phyloP scores from a whole-genome alignment of 2,113 vertebrate genomes.

The Sceloporus tristichus region DNA sequence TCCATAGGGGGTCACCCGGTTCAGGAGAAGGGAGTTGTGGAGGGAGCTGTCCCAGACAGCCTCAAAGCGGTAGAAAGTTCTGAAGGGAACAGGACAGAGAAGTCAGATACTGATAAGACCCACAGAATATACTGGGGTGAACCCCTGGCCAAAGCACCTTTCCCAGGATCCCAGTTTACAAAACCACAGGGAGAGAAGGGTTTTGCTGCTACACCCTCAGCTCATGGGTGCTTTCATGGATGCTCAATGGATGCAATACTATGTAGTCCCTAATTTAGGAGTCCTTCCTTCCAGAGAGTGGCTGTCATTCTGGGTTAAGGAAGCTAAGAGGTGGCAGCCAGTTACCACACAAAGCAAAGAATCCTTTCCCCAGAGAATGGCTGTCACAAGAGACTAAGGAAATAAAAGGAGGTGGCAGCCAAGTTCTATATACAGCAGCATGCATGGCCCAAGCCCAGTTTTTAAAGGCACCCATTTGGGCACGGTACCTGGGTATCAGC shows the following conservation, averaged over 20 bases:
- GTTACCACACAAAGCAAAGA: no score
- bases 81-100: slow-evolving; percentile 61
- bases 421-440: background rate
- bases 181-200: background rate
- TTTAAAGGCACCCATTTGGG: background rate
- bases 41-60: slow-evolving; percentile 98
- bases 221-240: background rate
- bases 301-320: background rate
- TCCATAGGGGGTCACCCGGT: slow-evolving; percentile 94
- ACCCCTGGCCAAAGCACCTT: background rate
- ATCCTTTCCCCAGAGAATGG: background rate
- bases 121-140: no score
- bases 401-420: background rate
- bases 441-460: background rate
- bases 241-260: background rate
- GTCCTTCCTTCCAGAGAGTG: background rate
- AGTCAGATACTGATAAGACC: background rate
- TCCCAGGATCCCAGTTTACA: background rate
- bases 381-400: background rate
- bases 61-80: slow-evolving; percentile 97
- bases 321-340: background rate
- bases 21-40: slow-evolving; percentile 97
- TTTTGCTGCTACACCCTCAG: background rate
- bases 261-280: no score
- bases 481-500: no score